phyloP scores from a whole-genome alignment of 2,113 vertebrate genomes.

The Grammomys dolichurus region DNA sequence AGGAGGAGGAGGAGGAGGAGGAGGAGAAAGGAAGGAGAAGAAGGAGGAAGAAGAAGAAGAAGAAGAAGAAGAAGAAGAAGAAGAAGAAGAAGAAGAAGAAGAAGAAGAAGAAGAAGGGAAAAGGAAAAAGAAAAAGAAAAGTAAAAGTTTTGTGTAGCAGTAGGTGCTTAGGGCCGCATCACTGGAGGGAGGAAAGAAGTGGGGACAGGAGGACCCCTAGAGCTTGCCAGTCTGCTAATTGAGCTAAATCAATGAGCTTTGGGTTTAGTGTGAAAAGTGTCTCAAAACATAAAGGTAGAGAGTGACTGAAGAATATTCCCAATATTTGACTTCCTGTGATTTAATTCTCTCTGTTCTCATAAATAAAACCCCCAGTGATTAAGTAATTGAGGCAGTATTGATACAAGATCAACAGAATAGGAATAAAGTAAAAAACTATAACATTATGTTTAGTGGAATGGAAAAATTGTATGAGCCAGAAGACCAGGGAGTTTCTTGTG shows the following conservation, averaged over 20 bases:
- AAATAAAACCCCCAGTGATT: too few relatives aligned
- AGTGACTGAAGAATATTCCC: neutral
- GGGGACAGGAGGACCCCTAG: neutral
- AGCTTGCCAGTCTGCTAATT: neutral
- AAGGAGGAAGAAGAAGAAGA: too few relatives aligned
- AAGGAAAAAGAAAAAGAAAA: neutral
- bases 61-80: neutral
- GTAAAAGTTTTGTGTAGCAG: neutral
- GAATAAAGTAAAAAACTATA: neutral
- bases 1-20: too few relatives aligned
- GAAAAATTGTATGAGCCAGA: neutral
- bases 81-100: too few relatives aligned
- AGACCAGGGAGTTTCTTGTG: neutral
- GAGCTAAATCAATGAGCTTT: neutral
- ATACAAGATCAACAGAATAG: neutral
- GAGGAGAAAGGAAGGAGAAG: too few relatives aligned
- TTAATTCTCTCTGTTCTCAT: neutral
- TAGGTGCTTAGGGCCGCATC: neutral
- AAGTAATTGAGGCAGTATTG: neutral
- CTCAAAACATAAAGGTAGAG: neutral
- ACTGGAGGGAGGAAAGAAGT: neutral
- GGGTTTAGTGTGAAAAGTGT: neutral
- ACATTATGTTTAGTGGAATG: neutral
- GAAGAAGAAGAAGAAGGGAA: too few relatives aligned
- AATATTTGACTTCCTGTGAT: neutral